phyloP scores from a whole-genome alignment of 2,888 invertebrate species.

The Pollenia amentaria region DNA sequence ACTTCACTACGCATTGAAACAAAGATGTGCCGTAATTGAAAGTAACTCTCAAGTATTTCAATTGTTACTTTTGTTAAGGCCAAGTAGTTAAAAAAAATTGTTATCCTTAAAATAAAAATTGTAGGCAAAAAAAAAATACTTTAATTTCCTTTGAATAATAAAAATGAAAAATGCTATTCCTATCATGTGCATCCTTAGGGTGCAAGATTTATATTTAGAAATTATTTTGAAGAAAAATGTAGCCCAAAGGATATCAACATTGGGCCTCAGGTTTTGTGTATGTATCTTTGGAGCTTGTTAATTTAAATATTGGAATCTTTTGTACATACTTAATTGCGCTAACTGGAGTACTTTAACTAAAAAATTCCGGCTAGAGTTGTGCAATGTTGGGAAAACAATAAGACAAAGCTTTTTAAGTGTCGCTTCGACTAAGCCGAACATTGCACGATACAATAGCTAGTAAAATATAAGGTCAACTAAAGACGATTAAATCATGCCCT shows the following conservation, averaged over 20 bases:
- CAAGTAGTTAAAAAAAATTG: slow-evolving; percentile 34
- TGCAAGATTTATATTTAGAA: not conserved
- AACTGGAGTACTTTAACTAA: too few relatives aligned
- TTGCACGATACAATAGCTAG: too few relatives aligned
- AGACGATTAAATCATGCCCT: too few relatives aligned
- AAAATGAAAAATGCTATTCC: not conserved
- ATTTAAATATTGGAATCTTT: not conserved
- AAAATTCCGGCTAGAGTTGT: too few relatives aligned
- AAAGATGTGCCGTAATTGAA: slow-evolving; percentile 80
- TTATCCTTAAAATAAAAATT: slow-evolving; percentile 26
- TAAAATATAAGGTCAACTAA: too few relatives aligned
- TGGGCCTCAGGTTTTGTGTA: not conserved
- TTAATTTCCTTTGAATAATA: slow-evolving; percentile 28
- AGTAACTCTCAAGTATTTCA: slow-evolving; percentile 77
- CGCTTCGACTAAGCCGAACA: too few relatives aligned
- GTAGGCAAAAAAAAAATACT: not conserved
- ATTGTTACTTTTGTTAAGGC: slow-evolving; percentile 68
- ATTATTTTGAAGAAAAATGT: not conserved
- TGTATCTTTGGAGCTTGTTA: not conserved
- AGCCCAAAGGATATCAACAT: slow-evolving; percentile 6
- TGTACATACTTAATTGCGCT: too few relatives aligned
- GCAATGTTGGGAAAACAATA: too few relatives aligned
- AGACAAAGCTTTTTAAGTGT: too few relatives aligned
- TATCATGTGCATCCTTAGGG: not conserved
- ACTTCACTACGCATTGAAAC: slow-evolving; percentile 70